Evolutionary conservation across 2,888 invertebrate species (phyloP), one percentile per base, ranked within the genome.

Genomic region (Crioceris asparagi): DNA sequence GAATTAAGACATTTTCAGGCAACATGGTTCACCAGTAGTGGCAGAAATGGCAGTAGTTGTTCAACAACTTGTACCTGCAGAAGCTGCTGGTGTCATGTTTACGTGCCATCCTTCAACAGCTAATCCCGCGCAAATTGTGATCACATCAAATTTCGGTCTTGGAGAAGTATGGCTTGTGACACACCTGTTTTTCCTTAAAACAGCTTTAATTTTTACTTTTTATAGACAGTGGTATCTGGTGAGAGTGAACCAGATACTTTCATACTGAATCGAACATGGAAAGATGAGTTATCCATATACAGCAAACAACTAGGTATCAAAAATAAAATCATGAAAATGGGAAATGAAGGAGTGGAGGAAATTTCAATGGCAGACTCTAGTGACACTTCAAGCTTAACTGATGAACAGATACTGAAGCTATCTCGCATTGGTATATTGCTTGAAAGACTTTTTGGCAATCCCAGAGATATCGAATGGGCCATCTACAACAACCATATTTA

Each of bases 401-500:
- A 76, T 29, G 58, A 62, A 1, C 67, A 74, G 39, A 69, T 70
- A 15, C 6, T 80, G 4, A 59, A 60, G 41, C 55, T 86, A 33
- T 79, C 75, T 2, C 50, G 60, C 45, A 59, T 76, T 29, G 77
- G 74, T 1, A 55, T 76, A 2, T 49, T 65, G 12, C 66, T 87
- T 43, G 85, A 88, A 56, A 61, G 68, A 27, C 56, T 72, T 12
- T 85, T 80, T 66, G 81, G 79, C 1, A 70, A 72, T 2, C 73
- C 79, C 0, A 69, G 83, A 46, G 87, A 88, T 55, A 75, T 90
- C 36, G 88, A 90, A 62, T 90, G 86, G 82, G 85, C 84, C 7
- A 60, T 83, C 27, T 61, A 59, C 40, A 64, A 74, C 72, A 65
- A 67, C n/a, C 63, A 65, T 7, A 63, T 82, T 41, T 79, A 70